These are phyloP conservation scores for Oriolus oriolus DNA, from an alignment of 2,113 vertebrate genomes.

Conservation along the genomic window DNA sequence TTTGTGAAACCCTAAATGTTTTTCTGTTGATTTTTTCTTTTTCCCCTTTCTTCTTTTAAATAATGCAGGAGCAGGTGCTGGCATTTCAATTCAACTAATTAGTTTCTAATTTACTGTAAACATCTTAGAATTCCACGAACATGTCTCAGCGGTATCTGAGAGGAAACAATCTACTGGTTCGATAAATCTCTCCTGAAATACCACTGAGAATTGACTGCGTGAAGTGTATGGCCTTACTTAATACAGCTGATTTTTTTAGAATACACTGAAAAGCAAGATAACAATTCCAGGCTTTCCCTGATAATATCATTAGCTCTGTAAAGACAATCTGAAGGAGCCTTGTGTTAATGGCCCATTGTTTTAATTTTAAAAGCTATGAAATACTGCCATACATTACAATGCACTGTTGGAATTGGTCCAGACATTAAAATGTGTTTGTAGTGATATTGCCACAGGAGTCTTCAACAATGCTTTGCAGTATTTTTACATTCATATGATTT, in stretches of 20 bases:
- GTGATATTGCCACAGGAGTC: background rate
- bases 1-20: conserved; percentile 38
- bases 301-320: background rate
- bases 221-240: conserved; percentile 1
- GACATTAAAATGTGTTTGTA: background rate
- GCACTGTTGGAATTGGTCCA: background rate
- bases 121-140: conserved; percentile 62
- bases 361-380: background rate
- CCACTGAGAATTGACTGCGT: conserved; percentile 38
- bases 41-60: conserved; percentile 13
- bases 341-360: background rate
- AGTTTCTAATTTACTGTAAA: conserved; percentile 73
- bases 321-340: background rate
- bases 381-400: background rate
- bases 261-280: background rate
- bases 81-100: conserved; percentile 69
- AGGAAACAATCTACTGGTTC: conserved; percentile 65
- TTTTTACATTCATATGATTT: background rate
- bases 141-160: conserved; percentile 53
- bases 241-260: background rate
- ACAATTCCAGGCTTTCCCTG: background rate
- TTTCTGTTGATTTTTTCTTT: background rate
- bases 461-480: background rate
- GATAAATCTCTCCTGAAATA: conserved; percentile 64
- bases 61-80: conserved; percentile 68